These are phyloP conservation scores for Antitype chi DNA, from an alignment of 2,888 invertebrate genomes.

Conservation along the genomic window DNA sequence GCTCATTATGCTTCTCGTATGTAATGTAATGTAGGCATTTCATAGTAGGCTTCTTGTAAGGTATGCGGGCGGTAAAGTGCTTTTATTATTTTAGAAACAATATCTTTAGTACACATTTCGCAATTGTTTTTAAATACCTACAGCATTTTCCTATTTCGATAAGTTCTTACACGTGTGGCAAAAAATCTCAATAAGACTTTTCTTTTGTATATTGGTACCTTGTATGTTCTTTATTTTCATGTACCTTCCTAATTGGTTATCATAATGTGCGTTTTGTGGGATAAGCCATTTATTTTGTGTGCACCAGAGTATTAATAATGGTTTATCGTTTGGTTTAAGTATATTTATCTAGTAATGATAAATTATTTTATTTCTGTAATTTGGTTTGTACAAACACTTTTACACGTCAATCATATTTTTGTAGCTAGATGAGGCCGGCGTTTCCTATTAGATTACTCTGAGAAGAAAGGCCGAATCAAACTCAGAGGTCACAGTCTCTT, in stretches of 20 bases:
- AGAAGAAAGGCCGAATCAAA: too few relatives aligned
- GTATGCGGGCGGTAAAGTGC: constrained; percentile 35
- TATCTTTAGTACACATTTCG: background rate
- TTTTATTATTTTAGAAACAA: constrained; percentile 14
- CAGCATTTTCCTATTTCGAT: background rate
- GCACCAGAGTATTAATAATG: background rate
- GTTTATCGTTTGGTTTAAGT: background rate
- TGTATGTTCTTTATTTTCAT: background rate
- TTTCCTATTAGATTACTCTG: too few relatives aligned
- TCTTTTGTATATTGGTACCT: too few relatives aligned
- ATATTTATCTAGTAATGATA: too few relatives aligned
- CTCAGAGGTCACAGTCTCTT: too few relatives aligned
- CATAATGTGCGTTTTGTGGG: background rate
- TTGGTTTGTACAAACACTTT: too few relatives aligned
- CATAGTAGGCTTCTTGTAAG: constrained; percentile 42
- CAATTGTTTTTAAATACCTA: constrained; percentile 6
- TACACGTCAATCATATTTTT: too few relatives aligned
- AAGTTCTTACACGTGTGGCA: background rate
- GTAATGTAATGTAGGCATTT: constrained; percentile 60
- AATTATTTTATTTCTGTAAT: too few relatives aligned
- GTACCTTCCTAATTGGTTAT: background rate
- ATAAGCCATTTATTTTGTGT: background rate
- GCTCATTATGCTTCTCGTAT: constrained; percentile 68
- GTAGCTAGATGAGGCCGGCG: too few relatives aligned
- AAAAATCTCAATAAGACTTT: background rate